A percentile compares a stretch with the other conserved stretches of the same genome.
Conservation (phyloP, 2,888 invertebrate genomes). For the Hyalella azteca region DNA sequence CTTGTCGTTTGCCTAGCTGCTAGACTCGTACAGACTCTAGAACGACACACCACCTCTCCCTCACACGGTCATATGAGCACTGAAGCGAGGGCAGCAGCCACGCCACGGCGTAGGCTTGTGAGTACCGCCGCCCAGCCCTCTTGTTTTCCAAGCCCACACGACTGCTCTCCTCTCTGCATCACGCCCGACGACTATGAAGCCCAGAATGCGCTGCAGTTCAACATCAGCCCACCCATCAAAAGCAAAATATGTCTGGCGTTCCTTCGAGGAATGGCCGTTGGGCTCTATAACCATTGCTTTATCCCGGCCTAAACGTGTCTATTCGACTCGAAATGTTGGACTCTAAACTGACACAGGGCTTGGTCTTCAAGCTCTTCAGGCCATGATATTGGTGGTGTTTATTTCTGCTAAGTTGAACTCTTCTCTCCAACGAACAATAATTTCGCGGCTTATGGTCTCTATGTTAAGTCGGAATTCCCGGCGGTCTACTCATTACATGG, state of each 20-base stretch:
- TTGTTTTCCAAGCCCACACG: neutral
- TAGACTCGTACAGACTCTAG: too few relatives aligned
- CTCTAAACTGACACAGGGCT: too few relatives aligned
- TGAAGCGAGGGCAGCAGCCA: conserved; percentile 1
- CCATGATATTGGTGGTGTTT: too few relatives aligned
- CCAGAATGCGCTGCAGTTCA: neutral
- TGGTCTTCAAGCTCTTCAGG: too few relatives aligned
- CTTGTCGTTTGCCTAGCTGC: too few relatives aligned
- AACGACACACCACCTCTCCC: too few relatives aligned
- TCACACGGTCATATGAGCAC: too few relatives aligned
- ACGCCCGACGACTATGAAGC: neutral
- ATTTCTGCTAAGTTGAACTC: too few relatives aligned
- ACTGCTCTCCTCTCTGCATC: neutral
- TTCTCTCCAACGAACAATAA: too few relatives aligned
- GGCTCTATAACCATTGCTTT: conserved; percentile 9
- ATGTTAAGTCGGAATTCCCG: too few relatives aligned
- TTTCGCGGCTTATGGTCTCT: too few relatives aligned
- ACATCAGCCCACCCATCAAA: neutral
- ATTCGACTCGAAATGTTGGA: neutral
- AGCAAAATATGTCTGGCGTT: conserved; percentile 2
- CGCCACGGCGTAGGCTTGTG: conserved; percentile 2
- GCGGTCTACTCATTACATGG: too few relatives aligned
- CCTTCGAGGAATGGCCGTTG: neutral
- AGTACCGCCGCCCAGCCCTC: neutral
- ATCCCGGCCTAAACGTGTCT: conserved; percentile 1